These are phyloP conservation scores for Hypomecis atomaria DNA, from an alignment of 2,888 invertebrate species.

Conservation along the genomic window DNA sequence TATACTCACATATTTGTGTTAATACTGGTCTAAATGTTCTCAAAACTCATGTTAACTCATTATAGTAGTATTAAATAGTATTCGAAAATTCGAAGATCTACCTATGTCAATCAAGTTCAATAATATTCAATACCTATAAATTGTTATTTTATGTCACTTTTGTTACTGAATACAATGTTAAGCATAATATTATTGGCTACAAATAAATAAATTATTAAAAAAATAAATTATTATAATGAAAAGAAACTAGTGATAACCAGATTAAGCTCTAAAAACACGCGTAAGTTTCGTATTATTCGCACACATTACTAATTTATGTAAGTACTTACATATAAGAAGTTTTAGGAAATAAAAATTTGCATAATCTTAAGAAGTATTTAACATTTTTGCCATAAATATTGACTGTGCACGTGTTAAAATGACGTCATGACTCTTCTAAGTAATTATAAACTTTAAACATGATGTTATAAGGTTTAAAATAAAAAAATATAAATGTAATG, in stretches of 20 bases:
- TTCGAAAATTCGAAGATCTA: no score
- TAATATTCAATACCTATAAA: no score
- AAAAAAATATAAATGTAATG: neutral
- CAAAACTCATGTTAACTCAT: no score
- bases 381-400: conserved; percentile 20
- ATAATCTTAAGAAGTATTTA: conserved; percentile 26
- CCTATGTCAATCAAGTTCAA: no score
- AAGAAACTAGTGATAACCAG: neutral
- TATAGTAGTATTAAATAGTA: no score
- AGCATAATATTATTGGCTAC: no score
- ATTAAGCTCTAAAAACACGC: conserved; percentile 4
- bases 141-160: no score
- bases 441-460: neutral
- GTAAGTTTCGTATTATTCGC: conserved; percentile 2
- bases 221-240: neutral
- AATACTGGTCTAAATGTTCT: no score
- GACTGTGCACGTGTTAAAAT: conserved; percentile 4
- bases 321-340: conserved; percentile 17
- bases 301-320: conserved; percentile 10
- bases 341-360: conserved; percentile 25
- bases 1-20: no score
- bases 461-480: neutral
- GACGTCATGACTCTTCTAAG: neutral
- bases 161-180: no score
- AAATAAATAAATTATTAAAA: no score